A percentile compares a stretch with the other conserved stretches of the same genome.
phyloP scores from a whole-genome alignment of 2,797 vertebrate genomes.

The Syncerus caffer region DNA sequence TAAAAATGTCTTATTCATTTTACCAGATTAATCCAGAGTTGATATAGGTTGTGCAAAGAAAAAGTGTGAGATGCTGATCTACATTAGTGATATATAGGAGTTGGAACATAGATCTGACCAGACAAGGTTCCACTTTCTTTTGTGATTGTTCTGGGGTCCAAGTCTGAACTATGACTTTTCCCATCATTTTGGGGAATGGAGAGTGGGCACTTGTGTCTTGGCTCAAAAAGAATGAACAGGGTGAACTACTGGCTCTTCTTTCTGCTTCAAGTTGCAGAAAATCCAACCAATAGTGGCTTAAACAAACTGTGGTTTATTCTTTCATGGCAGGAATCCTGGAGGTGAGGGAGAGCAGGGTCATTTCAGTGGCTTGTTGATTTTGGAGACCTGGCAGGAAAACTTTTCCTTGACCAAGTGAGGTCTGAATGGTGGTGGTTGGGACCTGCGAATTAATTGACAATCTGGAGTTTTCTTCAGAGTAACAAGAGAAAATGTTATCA shows the following conservation, averaged over 20 bases:
- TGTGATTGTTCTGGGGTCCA: not conserved
- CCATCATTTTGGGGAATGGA: not conserved
- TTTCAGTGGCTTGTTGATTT: not conserved
- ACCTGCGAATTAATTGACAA: not conserved
- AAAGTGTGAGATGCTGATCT: not conserved
- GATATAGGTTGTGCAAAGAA: not conserved
- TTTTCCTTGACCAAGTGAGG: not conserved
- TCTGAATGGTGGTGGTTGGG: not conserved
- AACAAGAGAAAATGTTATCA: not conserved
- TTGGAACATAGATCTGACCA: not conserved
- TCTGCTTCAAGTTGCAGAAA: not conserved
- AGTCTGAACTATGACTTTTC: not conserved
- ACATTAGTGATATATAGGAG: not conserved
- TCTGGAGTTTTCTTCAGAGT: not conserved
- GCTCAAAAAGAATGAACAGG: not conserved
- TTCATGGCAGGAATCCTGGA: not conserved
- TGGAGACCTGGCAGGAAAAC: not conserved
- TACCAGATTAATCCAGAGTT: not conserved
- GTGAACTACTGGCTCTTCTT: not conserved
- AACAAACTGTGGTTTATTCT: not conserved
- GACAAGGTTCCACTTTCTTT: not conserved
- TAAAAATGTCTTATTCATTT: not conserved
- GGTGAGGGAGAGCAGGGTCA: not conserved
- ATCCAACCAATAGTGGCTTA: not conserved
- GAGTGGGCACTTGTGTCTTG: not conserved